Evolutionary conservation across 2,888 invertebrate species (phyloP), one percentile per base, ranked within the genome.

Genomic region (Agrypnus murinus): DNA sequence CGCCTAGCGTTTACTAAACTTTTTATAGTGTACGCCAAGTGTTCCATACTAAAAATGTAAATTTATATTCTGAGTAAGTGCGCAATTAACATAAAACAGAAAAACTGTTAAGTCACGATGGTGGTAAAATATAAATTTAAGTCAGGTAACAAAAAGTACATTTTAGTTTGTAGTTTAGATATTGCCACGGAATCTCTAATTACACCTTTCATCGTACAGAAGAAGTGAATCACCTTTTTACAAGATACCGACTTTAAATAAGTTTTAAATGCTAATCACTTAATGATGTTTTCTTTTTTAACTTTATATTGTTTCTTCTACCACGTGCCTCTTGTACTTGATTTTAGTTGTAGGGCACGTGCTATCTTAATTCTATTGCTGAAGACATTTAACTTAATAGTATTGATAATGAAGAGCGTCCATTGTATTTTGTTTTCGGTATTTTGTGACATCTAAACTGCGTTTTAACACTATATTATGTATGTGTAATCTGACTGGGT

Each of bases 151-250:
- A 48, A 50, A 40, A 19, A 50, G 65, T 57, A 65, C 62, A 65
- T 65, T 65, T 65, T 65, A 70, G 68, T 71, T 69, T 71, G 69
- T 68, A 65, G 46, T 65, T 63, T 64, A 53, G 67, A 70, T 73
- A 72, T 73, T 67, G 64, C 69, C 64, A 57, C 66, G 69, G 75
- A 75, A 75, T 75, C 65, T 62, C 43, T 75, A 75, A 75, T 74
- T 68, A 58, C 45, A 34, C 43, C 62, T 58, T 55, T 19, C 59
- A 65, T 10, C 45, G 62, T 70, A 73, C 73, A 73, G n/a, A 71
- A 65, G 74, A 77, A 77, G 79, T 78, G 80, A 79, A 79, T 69
- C 79, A 79, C 80, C 79, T 78, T 74, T 80, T 79, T 78, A 80
- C 79, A 79, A 74, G 79, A 75, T 74, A 25, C 43, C 19, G 32